Base-by-base conservation (phyloP, 2,113 vertebrate species). In the Synchiropus splendidus region DNA sequence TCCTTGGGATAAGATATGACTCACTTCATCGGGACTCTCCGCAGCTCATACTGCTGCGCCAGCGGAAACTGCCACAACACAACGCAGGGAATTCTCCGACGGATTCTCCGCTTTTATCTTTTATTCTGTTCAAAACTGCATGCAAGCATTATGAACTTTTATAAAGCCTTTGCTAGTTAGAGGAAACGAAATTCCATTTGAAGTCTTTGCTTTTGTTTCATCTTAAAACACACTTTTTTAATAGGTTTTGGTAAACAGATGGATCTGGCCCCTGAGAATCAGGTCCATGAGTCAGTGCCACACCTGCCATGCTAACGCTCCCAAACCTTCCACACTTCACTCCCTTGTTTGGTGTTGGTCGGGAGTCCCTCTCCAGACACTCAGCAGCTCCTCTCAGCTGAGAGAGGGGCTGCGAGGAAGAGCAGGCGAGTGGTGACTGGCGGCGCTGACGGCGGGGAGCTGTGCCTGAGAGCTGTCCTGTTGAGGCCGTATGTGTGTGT, bases 1-100 rank as follows among this genome's bases (percentile, higher is more conserved):
- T 77, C 72, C 61, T 72, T 66, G 67, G 52, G 60, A 67, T 42
- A 56, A 46, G 45, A 49, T 54, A 61, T 45, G 39, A 51, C 41
- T 65, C 56, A 51, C 59, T 58, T 38, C 54, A 70, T 64, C 64
- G 46, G 56, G 64, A 61, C 42, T 67, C 46, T 39, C 27, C 55
- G 48, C 45, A 62, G 65, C 54, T 57, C 50, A 55, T 64, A 64
- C 35, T 48, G 67, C 74, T 51, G 62, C 4, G 38, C 12, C 51
- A 45, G 52, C 64, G 64, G 34, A 72, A 74, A 63, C 31, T 21
- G 17, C 31, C 27, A 43, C 43, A 68, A 51, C 36, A 54, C 36
- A 62, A 52, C 16, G 14, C 47, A 54, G 31, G 17, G 40, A 66
- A 57, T 36, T 40, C 52, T 65, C 54, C 14, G 32, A 45, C 8